Evolutionary conservation across 2,888 invertebrate genomes (phyloP).

Genomic region (Dione juno): DNA sequence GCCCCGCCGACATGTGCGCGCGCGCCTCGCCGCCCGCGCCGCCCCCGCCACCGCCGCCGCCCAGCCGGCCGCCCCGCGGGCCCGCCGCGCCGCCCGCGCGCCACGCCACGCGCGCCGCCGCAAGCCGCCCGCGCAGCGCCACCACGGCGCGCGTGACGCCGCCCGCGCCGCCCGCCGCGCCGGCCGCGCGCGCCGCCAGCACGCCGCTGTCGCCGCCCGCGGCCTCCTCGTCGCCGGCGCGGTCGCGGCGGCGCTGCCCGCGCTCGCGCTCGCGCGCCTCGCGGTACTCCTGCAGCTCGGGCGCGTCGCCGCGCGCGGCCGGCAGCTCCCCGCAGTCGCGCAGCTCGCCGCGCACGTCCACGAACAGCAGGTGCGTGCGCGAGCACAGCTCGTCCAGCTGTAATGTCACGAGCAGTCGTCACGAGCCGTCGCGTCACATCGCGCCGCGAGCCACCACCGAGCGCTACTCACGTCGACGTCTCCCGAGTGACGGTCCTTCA

Average conservation of each 20-base stretch:
- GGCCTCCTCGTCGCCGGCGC: constrained; percentile 84
- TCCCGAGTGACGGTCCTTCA: constrained; percentile 63
- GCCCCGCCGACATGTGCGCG: constrained; percentile 81
- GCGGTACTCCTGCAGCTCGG: constrained; percentile 90
- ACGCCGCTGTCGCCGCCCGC: constrained; percentile 81
- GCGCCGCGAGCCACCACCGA: not conserved
- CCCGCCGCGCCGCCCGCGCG: constrained; percentile 80
- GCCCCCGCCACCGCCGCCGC: no score
- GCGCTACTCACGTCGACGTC: constrained; percentile 43
- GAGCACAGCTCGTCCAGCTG: constrained; percentile 78
- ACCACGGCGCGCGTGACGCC: constrained; percentile 53
- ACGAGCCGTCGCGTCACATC: not conserved
- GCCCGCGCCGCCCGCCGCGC: constrained; percentile 47
- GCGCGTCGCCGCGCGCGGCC: constrained; percentile 85
- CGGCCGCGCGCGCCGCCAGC: constrained; percentile 47
- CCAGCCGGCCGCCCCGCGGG: constrained; percentile 88
- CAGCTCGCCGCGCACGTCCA: constrained; percentile 89
- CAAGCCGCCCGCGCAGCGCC: constrained; percentile 50
- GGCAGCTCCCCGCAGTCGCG: constrained; percentile 92
- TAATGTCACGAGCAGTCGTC: not conserved
- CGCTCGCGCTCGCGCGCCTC: constrained; percentile 50
- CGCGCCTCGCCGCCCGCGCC: constrained; percentile 78
- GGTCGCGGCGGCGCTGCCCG: constrained; percentile 69
- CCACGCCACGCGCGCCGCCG: constrained; percentile 53
- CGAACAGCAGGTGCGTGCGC: constrained; percentile 89